Evolutionary conservation across 2,797 vertebrate species (phyloP).

Genomic region (Chaetodon trifasciatus): DNA sequence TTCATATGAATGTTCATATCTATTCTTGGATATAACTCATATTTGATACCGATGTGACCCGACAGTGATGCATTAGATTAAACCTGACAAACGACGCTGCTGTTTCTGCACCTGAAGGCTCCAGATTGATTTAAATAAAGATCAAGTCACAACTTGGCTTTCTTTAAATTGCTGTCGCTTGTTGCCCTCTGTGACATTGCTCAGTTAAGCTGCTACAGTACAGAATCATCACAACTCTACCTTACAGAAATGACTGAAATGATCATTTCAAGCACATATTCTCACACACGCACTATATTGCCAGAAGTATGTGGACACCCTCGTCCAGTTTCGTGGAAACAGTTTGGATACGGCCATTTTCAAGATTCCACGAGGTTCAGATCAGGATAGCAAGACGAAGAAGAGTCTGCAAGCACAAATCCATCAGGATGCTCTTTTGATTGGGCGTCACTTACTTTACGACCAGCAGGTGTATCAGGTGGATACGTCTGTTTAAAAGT

Average conservation of each 20-base stretch:
- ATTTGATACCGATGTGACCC: not conserved
- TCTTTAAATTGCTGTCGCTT: not conserved
- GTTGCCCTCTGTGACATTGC: not conserved
- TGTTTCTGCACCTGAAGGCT: not conserved
- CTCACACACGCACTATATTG: not conserved
- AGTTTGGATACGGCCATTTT: not conserved
- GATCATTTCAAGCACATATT: not conserved
- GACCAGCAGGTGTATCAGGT: not conserved
- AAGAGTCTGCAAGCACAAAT: too few species aligned
- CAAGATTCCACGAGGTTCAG: not conserved
- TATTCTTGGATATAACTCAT: not conserved
- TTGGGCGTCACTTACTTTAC: not conserved
- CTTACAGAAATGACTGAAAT: not conserved
- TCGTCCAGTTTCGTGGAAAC: not conserved
- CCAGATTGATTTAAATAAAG: not conserved
- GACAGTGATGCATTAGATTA: constrained; percentile 4
- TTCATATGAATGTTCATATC: not conserved
- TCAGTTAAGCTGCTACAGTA: not conserved
- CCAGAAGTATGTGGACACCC: not conserved
- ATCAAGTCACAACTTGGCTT: too few species aligned
- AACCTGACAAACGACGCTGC: not conserved
- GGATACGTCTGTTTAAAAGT: too few species aligned
- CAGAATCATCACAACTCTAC: not conserved
- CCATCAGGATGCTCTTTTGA: too few species aligned
- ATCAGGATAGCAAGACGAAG: too few species aligned